A percentile compares a stretch with the other conserved stretches of the same genome.
Conservation (phyloP, 1,140 invertebrate genomes). For the Drosophila neocordata region DNA sequence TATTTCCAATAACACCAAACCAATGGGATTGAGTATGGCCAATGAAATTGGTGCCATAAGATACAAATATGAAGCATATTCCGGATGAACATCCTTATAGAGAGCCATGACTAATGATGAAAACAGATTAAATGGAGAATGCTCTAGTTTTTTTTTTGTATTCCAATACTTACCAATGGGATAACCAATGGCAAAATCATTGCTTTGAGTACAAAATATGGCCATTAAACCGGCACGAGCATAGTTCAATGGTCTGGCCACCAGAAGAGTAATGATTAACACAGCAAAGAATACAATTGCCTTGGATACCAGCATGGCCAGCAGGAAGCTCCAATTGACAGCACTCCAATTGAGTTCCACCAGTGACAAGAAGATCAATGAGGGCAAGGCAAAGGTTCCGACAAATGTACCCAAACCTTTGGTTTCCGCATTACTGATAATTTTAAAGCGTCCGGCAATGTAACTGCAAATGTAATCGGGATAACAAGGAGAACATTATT, state of each 20-base stretch:
- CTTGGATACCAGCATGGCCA: constrained; percentile 93
- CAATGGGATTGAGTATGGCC: constrained; percentile 95
- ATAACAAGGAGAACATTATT: constrained; percentile 20
- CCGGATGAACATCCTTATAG: constrained; percentile 91
- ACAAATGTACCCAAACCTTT: constrained; percentile 97
- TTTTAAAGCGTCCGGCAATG: constrained; percentile 91
- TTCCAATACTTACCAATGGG: constrained; percentile 91
- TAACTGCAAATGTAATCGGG: constrained; percentile 87
- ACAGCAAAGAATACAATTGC: constrained; percentile 93
- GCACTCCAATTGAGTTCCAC: constrained; percentile 92
- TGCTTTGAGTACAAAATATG: constrained; percentile 98
- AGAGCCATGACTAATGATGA: constrained; percentile 88
- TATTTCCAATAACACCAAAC: constrained; percentile 95
- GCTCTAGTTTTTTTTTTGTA: too few relatives aligned
- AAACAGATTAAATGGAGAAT: neutral
- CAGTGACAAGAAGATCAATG: constrained; percentile 95
- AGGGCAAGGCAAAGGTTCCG: constrained; percentile 95
- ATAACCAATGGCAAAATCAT: constrained; percentile 98
- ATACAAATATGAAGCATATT: constrained; percentile 96
- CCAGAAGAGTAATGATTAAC: constrained; percentile 89
- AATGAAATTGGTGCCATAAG: constrained; percentile 97
- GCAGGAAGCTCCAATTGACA: constrained; percentile 95
- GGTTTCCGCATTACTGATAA: constrained; percentile 93
- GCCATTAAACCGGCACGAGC: constrained; percentile 95
- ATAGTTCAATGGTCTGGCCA: constrained; percentile 90